Evolutionary conservation across 2,113 vertebrate species (phyloP).

Genomic region (Heterocephalus glaber): DNA sequence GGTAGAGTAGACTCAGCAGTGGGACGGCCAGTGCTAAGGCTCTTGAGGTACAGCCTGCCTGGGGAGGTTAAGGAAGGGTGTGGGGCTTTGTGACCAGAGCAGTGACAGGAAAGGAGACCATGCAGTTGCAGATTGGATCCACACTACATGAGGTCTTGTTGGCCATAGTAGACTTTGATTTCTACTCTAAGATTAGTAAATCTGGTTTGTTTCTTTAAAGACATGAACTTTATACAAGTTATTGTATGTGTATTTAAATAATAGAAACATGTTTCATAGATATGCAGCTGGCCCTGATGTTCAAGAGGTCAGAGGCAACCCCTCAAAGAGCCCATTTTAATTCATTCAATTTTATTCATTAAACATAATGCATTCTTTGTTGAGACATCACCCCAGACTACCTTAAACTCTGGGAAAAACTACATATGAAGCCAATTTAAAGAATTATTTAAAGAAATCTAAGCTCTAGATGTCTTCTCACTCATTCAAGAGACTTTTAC

Average conservation of each 20-base stretch:
- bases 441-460: slow-evolving; percentile 7
- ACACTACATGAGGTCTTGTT: background rate
- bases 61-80: background rate
- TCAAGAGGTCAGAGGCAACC: background rate
- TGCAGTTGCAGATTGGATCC: background rate
- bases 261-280: background rate
- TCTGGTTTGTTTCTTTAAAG: background rate
- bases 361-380: background rate
- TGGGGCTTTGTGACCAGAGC: background rate
- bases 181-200: background rate
- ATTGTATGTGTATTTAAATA: background rate
- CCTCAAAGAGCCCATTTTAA: background rate
- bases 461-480: background rate
- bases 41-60: background rate
- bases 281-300: background rate
- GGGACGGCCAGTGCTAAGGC: background rate
- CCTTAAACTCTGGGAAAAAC: background rate
- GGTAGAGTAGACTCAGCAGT: background rate
- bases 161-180: background rate
- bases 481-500: background rate
- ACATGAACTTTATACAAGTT: background rate
- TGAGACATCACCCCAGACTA: background rate
- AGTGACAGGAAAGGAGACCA: background rate
- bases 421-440: background rate
- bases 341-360: background rate